Base-by-base conservation (phyloP, 1,140 invertebrate species). In the Melanaphis sacchari region DNA sequence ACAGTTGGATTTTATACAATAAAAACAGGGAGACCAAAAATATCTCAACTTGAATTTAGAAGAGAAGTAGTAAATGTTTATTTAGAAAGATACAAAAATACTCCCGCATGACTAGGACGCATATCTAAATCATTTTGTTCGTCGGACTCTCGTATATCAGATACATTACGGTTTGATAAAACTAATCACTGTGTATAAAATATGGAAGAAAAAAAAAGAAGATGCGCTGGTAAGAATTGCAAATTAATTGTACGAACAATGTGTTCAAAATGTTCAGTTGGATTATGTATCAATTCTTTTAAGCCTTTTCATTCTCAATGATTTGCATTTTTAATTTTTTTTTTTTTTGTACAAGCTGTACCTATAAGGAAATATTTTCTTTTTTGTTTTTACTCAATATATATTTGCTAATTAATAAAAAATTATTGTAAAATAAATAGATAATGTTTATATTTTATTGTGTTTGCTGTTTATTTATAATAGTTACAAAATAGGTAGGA, bases 21-120 rank as follows among this genome's bases (percentile, higher is more conserved):
- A 89, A 89, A 89, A 89, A 52, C 88, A 49, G 85, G 85, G 85
- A 49, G n/a, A 54, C 49, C 46, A 89, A 89, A 89, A 89, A 54
- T 89, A 22, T 52, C 46, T 52, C 88, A 49, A 38, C 46, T 89
- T 49, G 88, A 89, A 52, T 89, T 89, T 52, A 49, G 49, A 49
- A 49, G 88, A 36, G 88, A 89, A 36, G 31, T 54, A 89, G 88
- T 89, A 52, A 49, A 52, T 89, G n/a, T 52, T 52, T 89, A 89
- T 89, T 89, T 89, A 89, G 18, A 89, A 89, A 89, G 38, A 89
- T 54, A 89, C 21, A 52, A 52, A 38, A 36, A 52, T 52, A 38
- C 88, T 89, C 49, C 36, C 43, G 54, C n/a, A 89, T 46, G 88
- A 52, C 22, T 22, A 89, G 87, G 87, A 89, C 43, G 87, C 26